A percentile compares a stretch with the other conserved stretches of the same genome.
phyloP scores from a whole-genome alignment of 2,888 invertebrate species.

The Agrilus mali region DNA sequence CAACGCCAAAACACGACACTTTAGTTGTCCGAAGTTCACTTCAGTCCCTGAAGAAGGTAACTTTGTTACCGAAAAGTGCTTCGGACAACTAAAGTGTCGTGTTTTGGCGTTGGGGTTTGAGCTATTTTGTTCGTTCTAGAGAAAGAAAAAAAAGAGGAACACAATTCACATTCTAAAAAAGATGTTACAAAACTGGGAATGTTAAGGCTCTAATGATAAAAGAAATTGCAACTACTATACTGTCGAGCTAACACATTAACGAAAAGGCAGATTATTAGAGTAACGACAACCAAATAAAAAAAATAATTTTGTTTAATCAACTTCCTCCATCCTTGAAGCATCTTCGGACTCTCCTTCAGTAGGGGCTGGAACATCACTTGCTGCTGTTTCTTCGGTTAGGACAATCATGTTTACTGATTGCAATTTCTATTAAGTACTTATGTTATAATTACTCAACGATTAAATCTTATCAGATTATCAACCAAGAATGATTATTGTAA shows the following conservation, averaged over 20 bases:
- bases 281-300: constrained; percentile 3
- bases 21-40: too few species aligned
- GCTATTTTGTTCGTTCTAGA: too few species aligned
- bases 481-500: too few species aligned
- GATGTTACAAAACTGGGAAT: neutral
- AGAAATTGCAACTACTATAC: constrained; percentile 1
- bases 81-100: too few species aligned
- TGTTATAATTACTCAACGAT: too few species aligned
- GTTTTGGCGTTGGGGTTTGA: too few species aligned
- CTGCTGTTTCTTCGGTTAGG: constrained; percentile 40
- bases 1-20: too few species aligned
- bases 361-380: constrained; percentile 62
- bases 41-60: too few species aligned
- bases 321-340: constrained; percentile 97
- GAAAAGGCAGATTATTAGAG: neutral
- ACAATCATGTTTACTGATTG: too few species aligned
- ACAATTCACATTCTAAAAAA: neutral
- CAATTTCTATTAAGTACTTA: too few species aligned
- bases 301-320: constrained; percentile 60
- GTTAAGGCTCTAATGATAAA: constrained; percentile 18
- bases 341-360: constrained; percentile 85
- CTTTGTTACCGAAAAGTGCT: too few species aligned
- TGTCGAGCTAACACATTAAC: neutral
- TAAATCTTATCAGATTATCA: too few species aligned
- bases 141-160: neutral